Evolutionary conservation across 2,888 invertebrate genomes (phyloP).

Genomic region (Tribolium freemani): DNA sequence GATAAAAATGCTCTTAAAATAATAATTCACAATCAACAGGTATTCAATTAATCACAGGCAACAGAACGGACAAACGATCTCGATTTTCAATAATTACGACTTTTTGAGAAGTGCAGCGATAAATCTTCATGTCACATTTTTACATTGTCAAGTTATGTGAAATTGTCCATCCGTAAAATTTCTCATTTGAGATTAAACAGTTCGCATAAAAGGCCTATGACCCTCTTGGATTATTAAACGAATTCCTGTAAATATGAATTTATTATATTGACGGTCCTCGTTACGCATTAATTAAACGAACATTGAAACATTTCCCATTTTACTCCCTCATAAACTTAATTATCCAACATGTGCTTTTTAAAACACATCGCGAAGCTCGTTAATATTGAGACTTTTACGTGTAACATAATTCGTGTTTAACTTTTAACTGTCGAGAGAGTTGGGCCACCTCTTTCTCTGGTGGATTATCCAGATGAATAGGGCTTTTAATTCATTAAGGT

Average conservation of each 20-base stretch:
- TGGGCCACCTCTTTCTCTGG: background rate
- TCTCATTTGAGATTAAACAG: background rate
- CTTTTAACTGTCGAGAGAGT: background rate
- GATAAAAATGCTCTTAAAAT: background rate
- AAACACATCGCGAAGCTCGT: conserved; percentile 13
- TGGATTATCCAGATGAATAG: background rate
- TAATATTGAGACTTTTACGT: conserved; percentile 26
- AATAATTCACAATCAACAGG: conserved; percentile 1
- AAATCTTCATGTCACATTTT: background rate
- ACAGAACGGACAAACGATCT: background rate
- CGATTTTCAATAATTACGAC: background rate
- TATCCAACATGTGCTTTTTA: conserved; percentile 18
- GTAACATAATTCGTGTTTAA: conserved; percentile 1
- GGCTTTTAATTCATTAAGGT: conserved; percentile 33
- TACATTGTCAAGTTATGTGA: background rate
- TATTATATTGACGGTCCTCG: background rate
- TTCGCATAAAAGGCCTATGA: no score
- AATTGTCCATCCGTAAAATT: background rate
- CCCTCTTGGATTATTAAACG: no score
- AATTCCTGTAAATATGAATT: background rate
- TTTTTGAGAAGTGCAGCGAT: background rate
- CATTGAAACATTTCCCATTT: conserved; percentile 11
- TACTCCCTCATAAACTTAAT: conserved; percentile 29
- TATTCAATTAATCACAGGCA: background rate
- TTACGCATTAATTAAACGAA: conserved; percentile 24